These are phyloP conservation scores for Gavialis gangeticus DNA, from an alignment of 2,113 vertebrate species.

Conservation along the genomic window DNA sequence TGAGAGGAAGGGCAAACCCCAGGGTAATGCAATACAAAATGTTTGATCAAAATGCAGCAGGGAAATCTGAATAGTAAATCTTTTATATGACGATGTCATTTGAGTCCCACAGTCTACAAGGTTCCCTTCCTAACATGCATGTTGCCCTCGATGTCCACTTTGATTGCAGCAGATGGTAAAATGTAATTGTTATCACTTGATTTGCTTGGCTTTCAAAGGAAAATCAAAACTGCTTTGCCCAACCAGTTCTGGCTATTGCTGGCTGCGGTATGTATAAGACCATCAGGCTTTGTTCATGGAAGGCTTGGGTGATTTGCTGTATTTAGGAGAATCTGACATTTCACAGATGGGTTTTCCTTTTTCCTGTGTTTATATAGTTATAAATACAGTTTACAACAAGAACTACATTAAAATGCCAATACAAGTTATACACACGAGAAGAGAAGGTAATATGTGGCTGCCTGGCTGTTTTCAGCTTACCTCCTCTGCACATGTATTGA, in stretches of 20 bases:
- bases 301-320: background rate
- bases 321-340: background rate
- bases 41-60: constrained; percentile 64
- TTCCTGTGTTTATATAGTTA: background rate
- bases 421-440: background rate
- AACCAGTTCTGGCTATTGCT: background rate
- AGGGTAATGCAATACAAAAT: constrained; percentile 63
- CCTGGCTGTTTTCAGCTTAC: background rate
- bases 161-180: background rate
- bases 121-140: background rate
- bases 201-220: background rate
- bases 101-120: background rate
- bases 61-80: constrained; percentile 63
- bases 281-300: background rate
- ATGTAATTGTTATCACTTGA: background rate
- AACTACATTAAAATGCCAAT: rapidly evolving
- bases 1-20: constrained; percentile 27
- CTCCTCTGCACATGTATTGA: background rate
- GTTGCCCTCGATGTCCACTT: constrained; percentile 43
- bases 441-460: background rate
- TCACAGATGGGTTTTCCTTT: background rate
- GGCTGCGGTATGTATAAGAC: background rate
- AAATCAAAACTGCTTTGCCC: background rate
- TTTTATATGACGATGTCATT: constrained; percentile 54
- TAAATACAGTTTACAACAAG: background rate